Evolutionary conservation across 2,888 invertebrate species (phyloP).

Genomic region (Nyleta sp.): DNA sequence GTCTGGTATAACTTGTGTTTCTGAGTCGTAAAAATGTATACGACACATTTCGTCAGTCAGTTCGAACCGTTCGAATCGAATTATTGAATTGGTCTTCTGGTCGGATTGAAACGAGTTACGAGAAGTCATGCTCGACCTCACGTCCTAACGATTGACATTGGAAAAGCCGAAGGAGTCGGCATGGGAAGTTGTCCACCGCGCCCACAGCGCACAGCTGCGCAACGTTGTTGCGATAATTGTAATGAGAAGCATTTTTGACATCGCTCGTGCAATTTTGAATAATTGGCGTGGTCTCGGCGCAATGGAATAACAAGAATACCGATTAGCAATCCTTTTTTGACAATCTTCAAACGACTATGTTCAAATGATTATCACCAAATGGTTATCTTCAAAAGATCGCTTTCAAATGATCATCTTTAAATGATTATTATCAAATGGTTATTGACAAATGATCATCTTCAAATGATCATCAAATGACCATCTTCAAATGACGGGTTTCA

Average conservation of each 20-base stretch:
- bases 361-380: too few species aligned
- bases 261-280: slow-evolving; percentile 32
- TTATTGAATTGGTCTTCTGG: slow-evolving; percentile 36
- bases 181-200: slow-evolving; percentile 48
- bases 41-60: neutral
- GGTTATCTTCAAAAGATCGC: too few species aligned
- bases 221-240: slow-evolving; percentile 19
- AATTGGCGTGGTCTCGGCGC: slow-evolving; percentile 18
- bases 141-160: slow-evolving; percentile 62
- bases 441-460: too few species aligned
- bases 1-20: too few species aligned
- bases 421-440: too few species aligned
- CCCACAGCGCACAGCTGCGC: slow-evolving; percentile 39
- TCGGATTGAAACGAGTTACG: slow-evolving; percentile 41
- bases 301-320: slow-evolving; percentile 11
- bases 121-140: slow-evolving; percentile 59
- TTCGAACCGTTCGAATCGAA: neutral
- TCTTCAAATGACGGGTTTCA: too few species aligned
- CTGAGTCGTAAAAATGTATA: neutral
- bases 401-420: too few species aligned
- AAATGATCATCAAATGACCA: too few species aligned
- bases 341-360: too few species aligned
- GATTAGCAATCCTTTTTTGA: too few species aligned
- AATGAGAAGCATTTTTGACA: slow-evolving; percentile 40
- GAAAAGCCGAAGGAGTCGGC: slow-evolving; percentile 52